phyloP scores from a whole-genome alignment of 2,797 vertebrate genomes.

The Clarias fuscus region DNA sequence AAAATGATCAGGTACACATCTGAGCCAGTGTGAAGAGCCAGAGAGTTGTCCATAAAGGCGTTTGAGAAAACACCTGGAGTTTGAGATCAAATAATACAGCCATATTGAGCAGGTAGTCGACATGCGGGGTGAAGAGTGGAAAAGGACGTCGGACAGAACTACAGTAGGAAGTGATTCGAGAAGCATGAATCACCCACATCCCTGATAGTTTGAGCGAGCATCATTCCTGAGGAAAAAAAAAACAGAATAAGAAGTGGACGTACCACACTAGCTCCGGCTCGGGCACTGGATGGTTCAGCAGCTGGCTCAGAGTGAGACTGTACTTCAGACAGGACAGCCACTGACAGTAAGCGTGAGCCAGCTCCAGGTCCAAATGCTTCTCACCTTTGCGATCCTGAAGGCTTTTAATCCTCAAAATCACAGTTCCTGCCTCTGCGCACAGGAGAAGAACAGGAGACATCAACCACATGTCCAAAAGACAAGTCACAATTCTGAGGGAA shows the following conservation, averaged over 20 bases:
- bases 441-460: background rate
- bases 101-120: too few relatives aligned
- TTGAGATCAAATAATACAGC: too few relatives aligned
- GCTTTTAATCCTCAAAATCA: slow-evolving; percentile 37
- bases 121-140: too few relatives aligned
- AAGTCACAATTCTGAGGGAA: background rate
- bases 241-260: background rate
- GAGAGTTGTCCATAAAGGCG: too few relatives aligned
- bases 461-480: background rate
- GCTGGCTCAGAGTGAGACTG: slow-evolving; percentile 78
- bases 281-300: slow-evolving; percentile 76
- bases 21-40: too few relatives aligned
- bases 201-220: too few relatives aligned
- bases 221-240: too few relatives aligned
- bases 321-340: slow-evolving; percentile 83
- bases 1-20: too few relatives aligned
- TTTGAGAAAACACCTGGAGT: too few relatives aligned
- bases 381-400: background rate
- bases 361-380: slow-evolving; percentile 61
- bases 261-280: slow-evolving; percentile 80
- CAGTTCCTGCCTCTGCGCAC: background rate
- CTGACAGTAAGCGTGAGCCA: slow-evolving; percentile 79
- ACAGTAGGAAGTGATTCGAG: too few relatives aligned
- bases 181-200: too few relatives aligned
- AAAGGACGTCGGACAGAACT: too few relatives aligned